Conservation (phyloP, 2,797 vertebrate genomes). For the Pangasius sanitwongsei region DNA sequence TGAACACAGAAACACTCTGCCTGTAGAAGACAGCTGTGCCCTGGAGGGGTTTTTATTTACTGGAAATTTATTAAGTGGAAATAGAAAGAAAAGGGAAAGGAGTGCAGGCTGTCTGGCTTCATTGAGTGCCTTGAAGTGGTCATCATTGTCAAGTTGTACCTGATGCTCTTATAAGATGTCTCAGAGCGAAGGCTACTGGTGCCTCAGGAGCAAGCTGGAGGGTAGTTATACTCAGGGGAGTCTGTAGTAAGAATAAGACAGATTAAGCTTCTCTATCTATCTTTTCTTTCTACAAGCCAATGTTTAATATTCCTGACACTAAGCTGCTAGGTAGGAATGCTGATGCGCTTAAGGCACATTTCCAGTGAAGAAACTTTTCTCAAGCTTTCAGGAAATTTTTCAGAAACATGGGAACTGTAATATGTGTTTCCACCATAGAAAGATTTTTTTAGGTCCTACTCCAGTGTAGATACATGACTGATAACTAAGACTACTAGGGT, state of each 20-base stretch:
- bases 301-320: not conserved
- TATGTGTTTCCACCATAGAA: not conserved
- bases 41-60: not conserved
- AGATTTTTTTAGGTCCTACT: not conserved
- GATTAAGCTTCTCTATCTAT: not conserved
- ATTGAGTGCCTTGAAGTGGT: not conserved
- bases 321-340: not conserved
- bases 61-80: not conserved
- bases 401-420: not conserved
- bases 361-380: not conserved
- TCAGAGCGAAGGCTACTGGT: not conserved
- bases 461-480: not conserved
- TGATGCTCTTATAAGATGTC: not conserved
- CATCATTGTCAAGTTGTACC: not conserved
- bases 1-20: not conserved
- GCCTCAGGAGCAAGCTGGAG: not conserved
- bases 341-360: not conserved
- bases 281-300: not conserved
- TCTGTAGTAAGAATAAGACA: not conserved
- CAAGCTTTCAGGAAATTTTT: not conserved
- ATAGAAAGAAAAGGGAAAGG: not conserved
- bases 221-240: not conserved
- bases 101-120: not conserved
- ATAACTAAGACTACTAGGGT: not conserved
- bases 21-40: not conserved